Evolutionary conservation across 1,140 invertebrate genomes (phyloP).

Genomic region (Drosophila pseudoananassae): DNA sequence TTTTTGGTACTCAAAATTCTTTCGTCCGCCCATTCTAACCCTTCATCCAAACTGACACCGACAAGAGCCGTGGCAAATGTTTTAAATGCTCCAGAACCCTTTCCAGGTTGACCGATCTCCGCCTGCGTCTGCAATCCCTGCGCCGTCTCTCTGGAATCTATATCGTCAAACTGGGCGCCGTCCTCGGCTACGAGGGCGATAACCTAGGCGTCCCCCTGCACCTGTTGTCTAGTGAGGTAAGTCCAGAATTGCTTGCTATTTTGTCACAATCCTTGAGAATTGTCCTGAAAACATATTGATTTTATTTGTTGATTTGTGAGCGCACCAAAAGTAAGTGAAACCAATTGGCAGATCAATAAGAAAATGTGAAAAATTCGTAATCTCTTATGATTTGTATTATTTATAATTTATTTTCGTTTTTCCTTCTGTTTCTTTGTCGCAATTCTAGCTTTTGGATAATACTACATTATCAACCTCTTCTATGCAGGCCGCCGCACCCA

Average conservation of each 20-base stretch:
- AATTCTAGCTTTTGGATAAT: constrained; percentile 87
- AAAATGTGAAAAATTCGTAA: constrained; percentile 23
- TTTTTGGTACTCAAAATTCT: constrained; percentile 81
- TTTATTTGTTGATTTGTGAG: constrained; percentile 64
- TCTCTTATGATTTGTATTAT: constrained; percentile 29
- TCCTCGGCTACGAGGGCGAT: constrained; percentile 87
- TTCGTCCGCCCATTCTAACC: constrained; percentile 84
- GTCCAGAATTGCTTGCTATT: constrained; percentile 21
- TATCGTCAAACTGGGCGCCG: constrained; percentile 90
- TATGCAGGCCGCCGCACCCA: constrained; percentile 84
- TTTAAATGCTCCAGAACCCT: constrained; percentile 83
- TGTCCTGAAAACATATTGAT: constrained; percentile 50
- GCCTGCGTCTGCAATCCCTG: constrained; percentile 90
- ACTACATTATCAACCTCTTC: constrained; percentile 84
- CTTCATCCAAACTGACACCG: constrained; percentile 68
- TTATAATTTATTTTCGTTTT: constrained; percentile 52
- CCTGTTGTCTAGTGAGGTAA: constrained; percentile 85
- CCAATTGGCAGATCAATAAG: constrained; percentile 56
- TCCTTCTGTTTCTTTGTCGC: constrained; percentile 78
- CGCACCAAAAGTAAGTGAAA: constrained; percentile 72
- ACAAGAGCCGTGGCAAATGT: constrained; percentile 69
- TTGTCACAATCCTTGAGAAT: constrained; percentile 5
- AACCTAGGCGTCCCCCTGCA: constrained; percentile 84
- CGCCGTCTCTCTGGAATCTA: constrained; percentile 91
- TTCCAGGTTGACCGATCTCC: constrained; percentile 88